Base-by-base conservation (phyloP, 2,797 vertebrate species). In the Tamandua tetradactyla region DNA sequence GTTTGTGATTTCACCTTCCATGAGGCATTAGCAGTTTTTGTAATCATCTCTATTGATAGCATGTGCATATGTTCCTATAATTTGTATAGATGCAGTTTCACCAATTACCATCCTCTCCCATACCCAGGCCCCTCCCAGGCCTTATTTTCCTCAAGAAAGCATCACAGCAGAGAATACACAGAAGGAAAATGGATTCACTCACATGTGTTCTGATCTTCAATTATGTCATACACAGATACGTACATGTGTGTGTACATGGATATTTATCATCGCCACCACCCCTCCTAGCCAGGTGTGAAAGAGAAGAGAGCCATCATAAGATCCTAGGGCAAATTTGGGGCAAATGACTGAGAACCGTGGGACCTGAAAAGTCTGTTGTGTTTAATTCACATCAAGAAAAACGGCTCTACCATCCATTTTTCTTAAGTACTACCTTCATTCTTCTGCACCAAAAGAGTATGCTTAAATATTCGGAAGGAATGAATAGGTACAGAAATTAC, bases 161-260 rank as follows among this genome's bases (percentile, higher is more conserved):
- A n/a, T 11, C 20, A 17, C 0, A 5, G 44, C 40, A 44, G 47
- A 44, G 59, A 25, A 86, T 61, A 76, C 0, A 72, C 81, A 93
- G 93, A 94, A 81, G 92, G 84, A 91, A 98, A 97, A 97, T 25
- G 81, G 96, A 97, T 95, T 87, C 52, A 40, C 40, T 69, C 95
- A 93, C 55, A 57, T 61, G 89, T 64, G 59, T 80, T 44, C 89
- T 91, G 89, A 83, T 93, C 95, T 95, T 97, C 79, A 86, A 23
- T 85, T 76, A 95, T 9, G 1, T 13, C 14, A 20, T 14, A 49
- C 52, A 55, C 22, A 55, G 7, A 47, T 22, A 20, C 18, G 22
- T 55, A 55, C 7, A 69, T 55, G 18, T 55, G 17, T 55, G 52
- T 55, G 52, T 55, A 6, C 20, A 18, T 9, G 69, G 17, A 42